Evolutionary conservation across 92 coral and sea anemone genomes (phyloP).

Genomic region (Palythoa heliodiscus): DNA sequence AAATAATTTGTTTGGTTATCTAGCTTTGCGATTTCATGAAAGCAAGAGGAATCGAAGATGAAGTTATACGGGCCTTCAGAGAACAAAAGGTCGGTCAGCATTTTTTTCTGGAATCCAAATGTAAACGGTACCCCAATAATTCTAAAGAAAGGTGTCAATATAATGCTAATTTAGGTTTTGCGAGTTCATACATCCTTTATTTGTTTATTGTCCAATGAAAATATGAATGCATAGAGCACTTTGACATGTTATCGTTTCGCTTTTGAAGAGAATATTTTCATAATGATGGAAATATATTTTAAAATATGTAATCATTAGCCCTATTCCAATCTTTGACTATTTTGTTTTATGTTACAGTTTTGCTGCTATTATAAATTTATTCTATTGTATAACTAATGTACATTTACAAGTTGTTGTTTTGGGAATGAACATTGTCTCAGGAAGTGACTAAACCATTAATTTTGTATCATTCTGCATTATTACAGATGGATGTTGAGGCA

Average conservation of each 20-base stretch:
- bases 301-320: constrained; percentile 12
- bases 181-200: neutral
- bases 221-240: constrained; percentile 2
- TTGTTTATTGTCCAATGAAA: neutral
- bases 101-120: neutral
- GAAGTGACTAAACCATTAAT: neutral
- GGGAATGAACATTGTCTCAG: neutral
- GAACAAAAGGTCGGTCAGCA: constrained; percentile 14
- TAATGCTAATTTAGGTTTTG: neutral
- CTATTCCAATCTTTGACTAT: constrained; percentile 7
- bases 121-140: neutral
- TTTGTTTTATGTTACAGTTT: constrained; percentile 6
- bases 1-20: constrained; percentile 3
- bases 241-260: constrained; percentile 6
- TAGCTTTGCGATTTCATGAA: constrained; percentile 6
- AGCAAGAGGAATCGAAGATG: constrained; percentile 1
- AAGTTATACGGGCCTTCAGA: neutral
- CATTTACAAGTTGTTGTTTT: neutral
- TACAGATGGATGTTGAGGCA: constrained; percentile 55
- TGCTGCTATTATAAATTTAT: neutral
- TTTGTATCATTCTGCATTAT: constrained; percentile 15
- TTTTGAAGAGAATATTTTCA: constrained; percentile 6
- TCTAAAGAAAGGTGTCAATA: constrained; percentile 2
- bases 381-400: neutral
- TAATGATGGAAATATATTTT: neutral